Evolutionary conservation across 2,888 invertebrate genomes (phyloP).

Genomic region (Odontomyia ornata): DNA sequence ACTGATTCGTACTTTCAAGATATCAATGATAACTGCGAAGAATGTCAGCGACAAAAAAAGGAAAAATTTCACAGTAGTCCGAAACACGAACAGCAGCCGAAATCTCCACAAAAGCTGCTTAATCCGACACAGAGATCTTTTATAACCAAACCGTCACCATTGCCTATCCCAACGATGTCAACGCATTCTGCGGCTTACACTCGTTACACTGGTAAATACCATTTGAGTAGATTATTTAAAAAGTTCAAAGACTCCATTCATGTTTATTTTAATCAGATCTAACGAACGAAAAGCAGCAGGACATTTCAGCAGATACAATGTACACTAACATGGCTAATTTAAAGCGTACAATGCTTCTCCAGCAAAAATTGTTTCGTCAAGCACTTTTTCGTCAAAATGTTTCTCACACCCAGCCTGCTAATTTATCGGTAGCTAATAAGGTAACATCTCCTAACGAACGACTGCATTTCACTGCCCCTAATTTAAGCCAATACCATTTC

Average conservation of each 20-base stretch:
- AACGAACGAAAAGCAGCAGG: background rate
- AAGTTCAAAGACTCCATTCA: background rate
- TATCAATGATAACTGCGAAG: conserved; percentile 48
- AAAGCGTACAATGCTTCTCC: conserved; percentile 74
- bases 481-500: conserved; percentile 69
- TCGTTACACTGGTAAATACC: background rate
- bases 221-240: no score
- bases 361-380: conserved; percentile 72
- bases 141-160: background rate
- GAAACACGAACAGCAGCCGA: conserved; percentile 25
- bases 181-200: background rate
- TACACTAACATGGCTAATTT: conserved; percentile 76
- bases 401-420: conserved; percentile 48
- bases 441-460: conserved; percentile 52
- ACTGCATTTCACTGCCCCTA: conserved; percentile 67
- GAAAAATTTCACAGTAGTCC: background rate
- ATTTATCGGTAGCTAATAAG: conserved; percentile 49
- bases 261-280: conserved; percentile 13
- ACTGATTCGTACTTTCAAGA: conserved; percentile 1
- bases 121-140: background rate
- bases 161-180: background rate
- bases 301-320: conserved; percentile 69
- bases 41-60: conserved; percentile 45
- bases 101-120: conserved; percentile 20
- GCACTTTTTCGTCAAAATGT: conserved; percentile 63